Conservation (phyloP, 2,113 vertebrate species). For the Cochlearius cochlearius region DNA sequence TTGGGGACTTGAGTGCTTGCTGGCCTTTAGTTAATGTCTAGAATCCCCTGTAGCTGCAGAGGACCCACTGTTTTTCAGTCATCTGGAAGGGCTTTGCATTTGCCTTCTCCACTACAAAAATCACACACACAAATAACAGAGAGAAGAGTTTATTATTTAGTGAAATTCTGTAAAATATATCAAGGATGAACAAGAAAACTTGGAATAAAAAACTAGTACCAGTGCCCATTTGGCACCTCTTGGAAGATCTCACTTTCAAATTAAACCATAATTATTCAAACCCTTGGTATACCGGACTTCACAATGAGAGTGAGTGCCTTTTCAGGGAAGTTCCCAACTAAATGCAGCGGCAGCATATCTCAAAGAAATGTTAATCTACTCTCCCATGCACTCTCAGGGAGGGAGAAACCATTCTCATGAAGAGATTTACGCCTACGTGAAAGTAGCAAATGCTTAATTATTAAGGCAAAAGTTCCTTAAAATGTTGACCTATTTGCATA, state of each 20-base stretch:
- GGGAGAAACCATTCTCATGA: slow-evolving; percentile 18
- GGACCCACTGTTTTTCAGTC: slow-evolving; percentile 95
- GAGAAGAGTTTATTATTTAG: slow-evolving; percentile 96
- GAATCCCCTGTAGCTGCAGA: slow-evolving; percentile 97
- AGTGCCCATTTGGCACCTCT: slow-evolving; percentile 80
- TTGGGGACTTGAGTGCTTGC: slow-evolving; percentile 91
- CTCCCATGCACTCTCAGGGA: background rate
- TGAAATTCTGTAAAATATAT: slow-evolving; percentile 86
- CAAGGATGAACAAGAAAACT: slow-evolving; percentile 81
- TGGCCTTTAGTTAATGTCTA: slow-evolving; percentile 96
- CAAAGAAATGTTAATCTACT: background rate
- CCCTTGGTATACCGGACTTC: slow-evolving; percentile 80
- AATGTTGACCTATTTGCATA: background rate
- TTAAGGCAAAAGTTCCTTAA: background rate
- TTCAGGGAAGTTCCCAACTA: background rate
- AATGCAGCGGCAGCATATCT: background rate
- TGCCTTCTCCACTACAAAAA: slow-evolving; percentile 99
- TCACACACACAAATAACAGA: slow-evolving; percentile 99
- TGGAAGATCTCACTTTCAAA: slow-evolving; percentile 67
- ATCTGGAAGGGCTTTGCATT: slow-evolving; percentile 99
- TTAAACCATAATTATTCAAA: slow-evolving; percentile 61
- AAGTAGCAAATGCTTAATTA: background rate
- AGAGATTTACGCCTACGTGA: background rate
- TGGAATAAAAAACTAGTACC: slow-evolving; percentile 77
- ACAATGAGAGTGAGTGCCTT: background rate